Base-by-base conservation (phyloP, 2,797 vertebrate genomes). In the Mus spretus region DNA sequence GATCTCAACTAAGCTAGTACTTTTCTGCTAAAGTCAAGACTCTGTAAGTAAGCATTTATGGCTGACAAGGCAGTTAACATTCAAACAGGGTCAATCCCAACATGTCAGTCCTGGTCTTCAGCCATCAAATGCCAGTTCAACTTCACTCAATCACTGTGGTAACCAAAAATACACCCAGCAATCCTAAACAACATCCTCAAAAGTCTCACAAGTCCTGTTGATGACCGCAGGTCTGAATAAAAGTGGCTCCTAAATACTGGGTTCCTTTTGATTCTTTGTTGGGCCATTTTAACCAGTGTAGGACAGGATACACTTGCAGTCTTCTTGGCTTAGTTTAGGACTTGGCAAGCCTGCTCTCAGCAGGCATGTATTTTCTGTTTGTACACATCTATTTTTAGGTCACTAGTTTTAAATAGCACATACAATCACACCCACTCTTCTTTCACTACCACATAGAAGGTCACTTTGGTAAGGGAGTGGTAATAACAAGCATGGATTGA, bases 371-470 rank as follows among this genome's bases (percentile, higher is more conserved):
- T 93, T 93, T 97, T 94, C 93, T 96, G 89, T 91, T 93, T 96
- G 89, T 77, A 84, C 47, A 95, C 44, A 90, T 37, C 89, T 95
- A 95, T 95, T 94, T 97, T 95, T 96, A 97, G 95, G 75, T n/a
- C 75, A 83, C 86, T 28, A 14, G 59, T 95, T 96, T 96, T 93
- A 95, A 97, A 97, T 94, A 96, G 92, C 3, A 72, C 31, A 55
- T 31, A 44, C 24, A 90, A 13, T 93, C 17, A 81, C 59, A 91
- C 47, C 93, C 5, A 72, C 34, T 15, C 74, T 3, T 10, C 65
- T 61, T 87, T 94, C 65, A 87, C 86, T 72, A 78, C 63, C 82
- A 79, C 28, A 1, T 34, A 28, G 61, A 87, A 37, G 67, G 55
- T 84, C 0, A 20, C 55, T 79, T 94, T 89, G 26, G 50, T 77